These are phyloP conservation scores for Neolamprologus hecqui DNA, from an alignment of 2,113 vertebrate species.

Conservation along the genomic window DNA sequence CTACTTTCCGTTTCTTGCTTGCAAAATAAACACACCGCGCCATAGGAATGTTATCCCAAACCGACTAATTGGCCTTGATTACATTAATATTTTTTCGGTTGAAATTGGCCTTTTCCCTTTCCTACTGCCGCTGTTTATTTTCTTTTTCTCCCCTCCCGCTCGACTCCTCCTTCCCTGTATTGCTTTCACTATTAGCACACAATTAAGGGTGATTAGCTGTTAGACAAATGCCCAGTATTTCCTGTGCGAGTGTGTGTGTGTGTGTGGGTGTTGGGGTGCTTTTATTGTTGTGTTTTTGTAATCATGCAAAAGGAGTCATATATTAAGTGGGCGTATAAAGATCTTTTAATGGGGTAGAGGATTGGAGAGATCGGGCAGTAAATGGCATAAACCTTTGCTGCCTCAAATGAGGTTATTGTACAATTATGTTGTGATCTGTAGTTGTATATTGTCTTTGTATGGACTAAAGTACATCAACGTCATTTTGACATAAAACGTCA, in stretches of 20 bases:
- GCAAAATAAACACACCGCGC: conserved; percentile 56
- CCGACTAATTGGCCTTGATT: conserved; percentile 71
- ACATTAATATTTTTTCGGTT: conserved; percentile 72
- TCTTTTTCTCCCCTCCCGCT: conserved; percentile 10
- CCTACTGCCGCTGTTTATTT: conserved; percentile 69
- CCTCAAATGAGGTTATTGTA: not conserved
- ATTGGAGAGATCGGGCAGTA: not conserved
- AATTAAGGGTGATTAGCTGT: conserved; percentile 69
- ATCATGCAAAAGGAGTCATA: not conserved
- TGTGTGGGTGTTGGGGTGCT: not conserved
- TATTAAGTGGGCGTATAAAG: not conserved
- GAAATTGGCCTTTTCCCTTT: conserved; percentile 74
- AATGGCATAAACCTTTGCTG: not conserved
- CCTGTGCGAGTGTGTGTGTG: conserved; percentile 24
- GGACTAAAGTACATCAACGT: not conserved
- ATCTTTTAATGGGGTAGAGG: not conserved
- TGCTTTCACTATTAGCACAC: conserved; percentile 63
- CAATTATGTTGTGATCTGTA: not conserved
- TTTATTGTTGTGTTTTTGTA: not conserved
- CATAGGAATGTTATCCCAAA: conserved; percentile 70
- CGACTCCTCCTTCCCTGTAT: conserved; percentile 4
- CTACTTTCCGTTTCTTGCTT: conserved; percentile 32
- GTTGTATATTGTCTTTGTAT: not conserved
- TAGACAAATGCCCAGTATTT: conserved; percentile 58
- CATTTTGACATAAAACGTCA: not conserved